phyloP scores from a whole-genome alignment of 2,113 vertebrate species.

The Plecotus auritus region DNA sequence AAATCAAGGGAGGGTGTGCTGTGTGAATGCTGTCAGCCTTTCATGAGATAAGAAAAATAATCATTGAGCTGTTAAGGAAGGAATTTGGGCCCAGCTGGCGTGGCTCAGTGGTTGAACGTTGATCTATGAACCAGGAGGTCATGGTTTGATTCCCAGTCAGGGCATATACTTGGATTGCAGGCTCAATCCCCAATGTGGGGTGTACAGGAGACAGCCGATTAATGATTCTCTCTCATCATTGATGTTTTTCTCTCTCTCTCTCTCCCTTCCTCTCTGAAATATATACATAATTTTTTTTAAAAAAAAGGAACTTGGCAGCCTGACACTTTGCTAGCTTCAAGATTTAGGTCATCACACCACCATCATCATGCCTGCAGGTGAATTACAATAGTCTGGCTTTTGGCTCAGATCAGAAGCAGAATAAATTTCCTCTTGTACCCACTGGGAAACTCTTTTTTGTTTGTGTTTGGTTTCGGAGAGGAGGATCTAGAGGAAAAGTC shows the following conservation, averaged over 20 bases:
- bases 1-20: background rate
- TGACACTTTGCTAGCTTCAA: background rate
- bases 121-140: too few species aligned
- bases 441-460: background rate
- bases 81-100: background rate
- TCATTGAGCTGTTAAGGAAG: background rate
- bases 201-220: too few species aligned
- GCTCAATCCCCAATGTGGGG: too few species aligned
- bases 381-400: background rate
- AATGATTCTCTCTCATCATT: too few species aligned
- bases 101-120: too few species aligned
- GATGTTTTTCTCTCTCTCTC: too few species aligned
- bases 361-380: background rate
- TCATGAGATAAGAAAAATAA: background rate
- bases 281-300: too few species aligned
- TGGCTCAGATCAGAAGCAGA: background rate
- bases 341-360: background rate
- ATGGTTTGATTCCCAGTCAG: too few species aligned
- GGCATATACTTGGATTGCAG: too few species aligned
- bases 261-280: too few species aligned
- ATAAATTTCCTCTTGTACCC: background rate
- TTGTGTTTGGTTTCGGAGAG: background rate
- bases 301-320: background rate
- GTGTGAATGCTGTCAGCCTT: background rate
- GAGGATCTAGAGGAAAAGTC: constrained; percentile 26